phyloP scores from a whole-genome alignment of 2,113 vertebrate genomes.

The mouse (Mus musculus) region GRCm39 chr1:19632001-19632500 shows the following conservation, averaged over 20 bases:
- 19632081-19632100: background rate
- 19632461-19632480: constrained; percentile 59
- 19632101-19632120: background rate
- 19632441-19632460: constrained; percentile 8
- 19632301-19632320: constrained; percentile 73
- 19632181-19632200: background rate
- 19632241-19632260: background rate
- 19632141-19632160: background rate
- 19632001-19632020: background rate
- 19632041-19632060: background rate
- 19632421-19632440: constrained; percentile 62
- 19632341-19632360: constrained; percentile 58
- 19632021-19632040: background rate
- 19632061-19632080: background rate
- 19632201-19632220: background rate
- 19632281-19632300: constrained; percentile 74
- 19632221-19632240: no score
- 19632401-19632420: constrained; percentile 74
- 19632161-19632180: rapidly evolving
- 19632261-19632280: background rate
- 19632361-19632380: constrained; percentile 27
- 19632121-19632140: background rate
- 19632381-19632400: constrained; percentile 80
- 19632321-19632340: constrained; percentile 71
- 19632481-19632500: constrained; percentile 54